These are phyloP conservation scores for Apaloderma vittatum DNA, from an alignment of 2,113 vertebrate species.

Conservation along the genomic window DNA sequence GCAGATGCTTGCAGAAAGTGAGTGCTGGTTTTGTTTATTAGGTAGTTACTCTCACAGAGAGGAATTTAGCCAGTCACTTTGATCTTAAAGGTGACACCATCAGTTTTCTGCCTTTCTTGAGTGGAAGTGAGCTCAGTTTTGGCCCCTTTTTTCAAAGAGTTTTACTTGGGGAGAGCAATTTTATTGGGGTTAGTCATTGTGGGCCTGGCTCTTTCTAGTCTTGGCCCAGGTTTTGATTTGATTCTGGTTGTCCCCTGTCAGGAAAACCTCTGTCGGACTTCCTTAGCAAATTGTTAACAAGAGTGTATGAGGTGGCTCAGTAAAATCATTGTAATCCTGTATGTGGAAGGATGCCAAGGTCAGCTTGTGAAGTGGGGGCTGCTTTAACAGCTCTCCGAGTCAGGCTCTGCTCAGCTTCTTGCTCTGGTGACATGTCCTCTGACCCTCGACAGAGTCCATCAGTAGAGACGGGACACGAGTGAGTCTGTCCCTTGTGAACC, in stretches of 20 bases:
- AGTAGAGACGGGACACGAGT: fast-evolving
- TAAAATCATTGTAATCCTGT: not conserved
- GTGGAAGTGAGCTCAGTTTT: not conserved
- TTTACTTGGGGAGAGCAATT: not conserved
- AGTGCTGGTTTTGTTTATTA: not conserved
- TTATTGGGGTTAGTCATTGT: not conserved
- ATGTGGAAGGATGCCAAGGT: not conserved
- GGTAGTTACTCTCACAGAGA: not conserved
- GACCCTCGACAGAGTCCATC: not conserved
- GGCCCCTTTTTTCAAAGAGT: not conserved
- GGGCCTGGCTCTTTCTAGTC: not conserved
- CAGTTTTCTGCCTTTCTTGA: not conserved
- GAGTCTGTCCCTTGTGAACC: not conserved
- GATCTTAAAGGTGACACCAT: not conserved
- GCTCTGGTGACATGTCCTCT: fast-evolving
- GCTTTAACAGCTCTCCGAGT: not conserved
- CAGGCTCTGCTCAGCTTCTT: not conserved
- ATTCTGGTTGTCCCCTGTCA: not conserved
- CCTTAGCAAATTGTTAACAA: not conserved
- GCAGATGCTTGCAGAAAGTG: not conserved
- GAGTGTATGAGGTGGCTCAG: not conserved
- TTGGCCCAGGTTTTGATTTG: not conserved
- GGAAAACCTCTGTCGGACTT: not conserved
- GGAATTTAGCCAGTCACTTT: not conserved
- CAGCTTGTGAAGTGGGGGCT: not conserved